Conservation (phyloP, 2,888 invertebrate genomes). For the Gastrophysa polygoni region DNA sequence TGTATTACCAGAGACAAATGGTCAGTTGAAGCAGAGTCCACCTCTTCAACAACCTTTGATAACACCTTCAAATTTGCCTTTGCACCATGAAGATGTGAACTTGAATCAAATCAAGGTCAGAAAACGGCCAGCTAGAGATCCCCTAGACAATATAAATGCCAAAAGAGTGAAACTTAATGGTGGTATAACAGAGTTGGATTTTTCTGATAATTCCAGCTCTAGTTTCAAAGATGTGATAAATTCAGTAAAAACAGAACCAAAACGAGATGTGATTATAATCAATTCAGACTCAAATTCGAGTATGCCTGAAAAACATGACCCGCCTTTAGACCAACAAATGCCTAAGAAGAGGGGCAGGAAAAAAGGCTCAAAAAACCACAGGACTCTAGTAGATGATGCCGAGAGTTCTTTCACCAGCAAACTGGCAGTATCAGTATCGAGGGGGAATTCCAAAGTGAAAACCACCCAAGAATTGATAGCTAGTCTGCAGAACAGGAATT, state of each 20-base stretch:
- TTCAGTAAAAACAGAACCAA: conserved; percentile 36
- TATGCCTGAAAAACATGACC: conserved; percentile 58
- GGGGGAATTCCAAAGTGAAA: conserved; percentile 68
- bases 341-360: conserved; percentile 66
- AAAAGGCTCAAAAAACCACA: conserved; percentile 65
- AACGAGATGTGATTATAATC: conserved; percentile 48
- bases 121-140: conserved; percentile 42
- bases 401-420: conserved; percentile 64
- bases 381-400: conserved; percentile 60
- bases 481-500: conserved; percentile 66
- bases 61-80: conserved; percentile 25
- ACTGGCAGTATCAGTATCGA: conserved; percentile 62
- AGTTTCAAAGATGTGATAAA: conserved; percentile 55
- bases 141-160: conserved; percentile 33
- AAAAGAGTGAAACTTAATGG: conserved; percentile 61
- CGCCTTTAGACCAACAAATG: conserved; percentile 51
- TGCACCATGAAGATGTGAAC: conserved; percentile 45
- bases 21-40: conserved; percentile 50
- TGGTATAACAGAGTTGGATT: conserved; percentile 54
- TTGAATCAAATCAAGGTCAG: conserved; percentile 40
- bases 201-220: conserved; percentile 58
- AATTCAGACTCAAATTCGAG: conserved; percentile 62
- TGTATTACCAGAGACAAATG: conserved; percentile 67
- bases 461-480: conserved; percentile 83
- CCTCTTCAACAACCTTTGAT: conserved; percentile 33